phyloP scores from a whole-genome alignment of 2,113 vertebrate species.

The Elephantulus edwardii region DNA sequence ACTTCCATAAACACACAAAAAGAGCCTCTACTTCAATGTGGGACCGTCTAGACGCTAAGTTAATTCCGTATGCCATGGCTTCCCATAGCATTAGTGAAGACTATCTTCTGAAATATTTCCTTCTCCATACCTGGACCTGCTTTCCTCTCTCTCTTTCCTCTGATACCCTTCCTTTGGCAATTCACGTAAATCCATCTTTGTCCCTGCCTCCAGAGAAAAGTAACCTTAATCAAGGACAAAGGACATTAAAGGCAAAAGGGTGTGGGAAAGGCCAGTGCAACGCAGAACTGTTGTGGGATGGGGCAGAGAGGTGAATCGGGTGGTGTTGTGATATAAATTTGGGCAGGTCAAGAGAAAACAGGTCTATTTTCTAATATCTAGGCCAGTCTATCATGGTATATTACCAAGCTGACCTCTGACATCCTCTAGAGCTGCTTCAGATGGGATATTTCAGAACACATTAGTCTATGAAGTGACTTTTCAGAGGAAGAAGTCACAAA shows the following conservation, averaged over 20 bases:
- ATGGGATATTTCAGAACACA: not conserved
- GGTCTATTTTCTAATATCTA: not conserved
- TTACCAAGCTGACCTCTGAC: not conserved
- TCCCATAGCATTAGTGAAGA: not conserved
- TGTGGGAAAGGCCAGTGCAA: not conserved
- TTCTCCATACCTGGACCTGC: too few relatives aligned
- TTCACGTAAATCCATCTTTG: not conserved
- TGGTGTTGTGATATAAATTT: rapidly evolving
- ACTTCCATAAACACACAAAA: not conserved
- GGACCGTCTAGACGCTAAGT: too few relatives aligned
- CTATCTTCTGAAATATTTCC: not conserved
- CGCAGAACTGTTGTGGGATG: not conserved
- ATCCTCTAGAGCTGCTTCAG: not conserved
- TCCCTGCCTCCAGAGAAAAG: not conserved
- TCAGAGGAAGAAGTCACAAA: slow-evolving; percentile 20
- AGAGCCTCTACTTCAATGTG: not conserved
- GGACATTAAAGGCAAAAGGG: not conserved
- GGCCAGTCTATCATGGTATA: not conserved
- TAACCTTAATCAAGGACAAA: not conserved
- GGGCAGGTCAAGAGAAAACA: not conserved
- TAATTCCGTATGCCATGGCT: not conserved
- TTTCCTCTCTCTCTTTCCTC: not conserved
- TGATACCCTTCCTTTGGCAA: not conserved
- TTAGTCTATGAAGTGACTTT: not conserved
- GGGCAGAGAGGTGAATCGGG: not conserved